Evolutionary conservation across 1,140 invertebrate genomes (phyloP), one percentile per base, ranked within the genome.

Genomic region (Zaprionus kolodkinae): DNA sequence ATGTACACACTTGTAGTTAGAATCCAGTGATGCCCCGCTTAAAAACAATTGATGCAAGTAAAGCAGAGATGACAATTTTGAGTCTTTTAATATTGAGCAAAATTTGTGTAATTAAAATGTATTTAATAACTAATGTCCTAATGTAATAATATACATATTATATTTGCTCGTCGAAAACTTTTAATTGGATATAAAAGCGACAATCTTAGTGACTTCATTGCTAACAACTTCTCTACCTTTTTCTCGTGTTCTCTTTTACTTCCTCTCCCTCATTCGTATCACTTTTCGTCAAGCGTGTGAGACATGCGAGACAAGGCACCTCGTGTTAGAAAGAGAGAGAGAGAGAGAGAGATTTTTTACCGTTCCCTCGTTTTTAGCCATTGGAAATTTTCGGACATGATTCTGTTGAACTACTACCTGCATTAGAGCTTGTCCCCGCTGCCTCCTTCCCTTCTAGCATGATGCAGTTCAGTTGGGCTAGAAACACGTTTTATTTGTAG

Each of bases 401-500:
- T 36, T 63, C 54, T 35, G 6, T 17, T 6, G 36, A 45, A 67
- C 70, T 82, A 81, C 79, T 81, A 82, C 79, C 79, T 81, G 79
- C 45, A 63, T 48, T 60, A 63, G n/a, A 27, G 30, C 36, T 15
- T 45, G 40, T 45, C 40, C 40, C 6, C 40, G 6, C 6, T 6
- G 59, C 45, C 12, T 7, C 15, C 43, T 33, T 15, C 15, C 17
- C 45, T 15, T 48, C 45, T 10, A 7, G 17, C 3, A 50, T 50
- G 9, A 7, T 45, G 40, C 40, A 69, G 63, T 45, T 43, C 52
- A 56, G 0, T 56, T 50, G 54, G 45, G 45, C 12, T 48, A 48
- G 13, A 63, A 71, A 76, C 66, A 75, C 62, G 57, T 81, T 85
- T 80, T 85, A 85, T 85, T 85, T 81, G 81, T 78, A 74, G 56